Evolutionary conservation across 2,113 vertebrate genomes (phyloP).

Genomic region (Orientallactaga bullata): DNA sequence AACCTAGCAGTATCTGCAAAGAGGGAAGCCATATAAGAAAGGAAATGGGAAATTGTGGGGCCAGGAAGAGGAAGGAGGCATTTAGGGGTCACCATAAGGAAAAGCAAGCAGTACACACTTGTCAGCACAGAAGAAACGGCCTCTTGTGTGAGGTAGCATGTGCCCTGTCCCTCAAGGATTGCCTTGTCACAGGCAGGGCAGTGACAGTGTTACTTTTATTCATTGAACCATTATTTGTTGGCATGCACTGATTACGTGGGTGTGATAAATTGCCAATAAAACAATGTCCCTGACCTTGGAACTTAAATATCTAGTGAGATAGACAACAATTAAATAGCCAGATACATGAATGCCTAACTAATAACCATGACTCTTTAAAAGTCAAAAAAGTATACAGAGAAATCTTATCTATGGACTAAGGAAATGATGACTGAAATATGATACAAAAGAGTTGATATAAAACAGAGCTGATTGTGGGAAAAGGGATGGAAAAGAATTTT

Average conservation of each 20-base stretch:
- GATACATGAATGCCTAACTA: not conserved
- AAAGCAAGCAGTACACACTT: not conserved
- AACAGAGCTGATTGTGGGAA: not conserved
- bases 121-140: not conserved
- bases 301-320: not conserved
- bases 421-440: not conserved
- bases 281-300: not conserved
- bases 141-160: rapidly evolving
- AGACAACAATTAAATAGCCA: not conserved
- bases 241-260: not conserved
- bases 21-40: not conserved
- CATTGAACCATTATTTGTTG: not conserved
- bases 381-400: not conserved
- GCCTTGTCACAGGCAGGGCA: not conserved
- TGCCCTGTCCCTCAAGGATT: not conserved
- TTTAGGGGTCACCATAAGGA: not conserved
- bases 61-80: not conserved
- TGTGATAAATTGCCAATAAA: not conserved
- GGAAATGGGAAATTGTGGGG: not conserved
- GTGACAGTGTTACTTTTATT: constrained; percentile 31
- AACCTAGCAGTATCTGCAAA: not conserved
- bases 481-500: not conserved
- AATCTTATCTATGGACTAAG: not conserved
- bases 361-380: constrained; percentile 39
- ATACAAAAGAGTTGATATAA: not conserved